A percentile compares a stretch with the other conserved stretches of the same genome.
These are phyloP conservation scores for Chelonoidis abingdonii DNA, from an alignment of 2,113 vertebrate species.

Conservation along the genomic window DNA sequence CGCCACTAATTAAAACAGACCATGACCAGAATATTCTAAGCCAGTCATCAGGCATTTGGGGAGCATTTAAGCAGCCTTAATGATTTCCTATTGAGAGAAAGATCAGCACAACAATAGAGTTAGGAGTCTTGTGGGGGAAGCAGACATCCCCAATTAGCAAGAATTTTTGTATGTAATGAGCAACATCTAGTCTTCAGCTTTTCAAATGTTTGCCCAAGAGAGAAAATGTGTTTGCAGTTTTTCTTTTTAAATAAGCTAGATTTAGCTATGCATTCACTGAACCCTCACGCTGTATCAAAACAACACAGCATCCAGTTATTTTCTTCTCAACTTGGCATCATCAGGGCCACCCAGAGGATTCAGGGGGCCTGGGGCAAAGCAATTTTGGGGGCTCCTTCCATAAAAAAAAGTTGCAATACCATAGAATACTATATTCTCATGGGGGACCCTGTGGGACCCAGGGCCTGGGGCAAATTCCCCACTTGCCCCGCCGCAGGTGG, in stretches of 20 bases:
- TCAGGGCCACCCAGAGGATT: not conserved
- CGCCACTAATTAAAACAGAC: slow-evolving; percentile 4
- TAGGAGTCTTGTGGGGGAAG: not conserved
- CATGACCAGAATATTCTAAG: slow-evolving; percentile 46
- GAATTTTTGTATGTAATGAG: slow-evolving; percentile 1
- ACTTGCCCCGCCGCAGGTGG: too few relatives aligned
- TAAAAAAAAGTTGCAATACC: too few relatives aligned
- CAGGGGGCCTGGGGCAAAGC: too few relatives aligned
- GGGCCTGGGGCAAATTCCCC: too few relatives aligned
- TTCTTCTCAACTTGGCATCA: not conserved
- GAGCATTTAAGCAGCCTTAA: slow-evolving; percentile 31
- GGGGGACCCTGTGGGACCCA: too few relatives aligned
- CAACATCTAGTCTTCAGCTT: not conserved
- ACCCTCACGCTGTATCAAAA: not conserved
- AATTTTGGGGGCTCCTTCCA: too few relatives aligned
- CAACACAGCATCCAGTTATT: not conserved
- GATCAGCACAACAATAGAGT: slow-evolving; percentile 10
- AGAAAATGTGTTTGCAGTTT: not conserved
- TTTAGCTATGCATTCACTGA: not conserved
- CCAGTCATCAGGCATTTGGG: not conserved
- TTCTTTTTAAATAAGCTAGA: not conserved
- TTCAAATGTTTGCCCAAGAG: not conserved
- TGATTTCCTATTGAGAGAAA: slow-evolving; percentile 39
- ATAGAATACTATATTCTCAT: too few relatives aligned
- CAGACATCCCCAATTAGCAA: not conserved